A percentile compares a stretch with the other conserved stretches of the same genome.
These are phyloP conservation scores for Cartodere bifasciata DNA, from an alignment of 2,888 invertebrate genomes.

Conservation along the genomic window DNA sequence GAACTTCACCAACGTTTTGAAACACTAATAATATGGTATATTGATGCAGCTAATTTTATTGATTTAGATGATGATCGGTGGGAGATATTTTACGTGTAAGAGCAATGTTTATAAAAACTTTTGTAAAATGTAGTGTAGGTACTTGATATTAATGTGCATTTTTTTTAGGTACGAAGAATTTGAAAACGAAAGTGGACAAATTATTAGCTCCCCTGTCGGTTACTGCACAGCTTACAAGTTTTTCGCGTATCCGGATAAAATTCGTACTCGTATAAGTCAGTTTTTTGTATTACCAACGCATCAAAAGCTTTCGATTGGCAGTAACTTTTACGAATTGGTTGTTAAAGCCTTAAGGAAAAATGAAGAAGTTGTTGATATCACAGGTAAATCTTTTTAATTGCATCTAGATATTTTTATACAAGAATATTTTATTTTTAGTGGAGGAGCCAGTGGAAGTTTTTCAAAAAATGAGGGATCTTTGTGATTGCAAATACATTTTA, in stretches of 20 bases:
- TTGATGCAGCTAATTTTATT: conserved; percentile 92
- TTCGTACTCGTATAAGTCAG: conserved; percentile 85
- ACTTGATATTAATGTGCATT: background rate
- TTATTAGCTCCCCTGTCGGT: conserved; percentile 65
- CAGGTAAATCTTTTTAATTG: conserved; percentile 44
- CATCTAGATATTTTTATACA: background rate
- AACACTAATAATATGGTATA: conserved; percentile 87
- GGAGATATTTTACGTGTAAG: conserved; percentile 74
- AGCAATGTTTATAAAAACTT: conserved; percentile 13
- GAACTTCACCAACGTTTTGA: conserved; percentile 75
- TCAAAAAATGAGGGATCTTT: conserved; percentile 67
- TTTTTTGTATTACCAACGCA: conserved; percentile 87
- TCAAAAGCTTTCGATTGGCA: conserved; percentile 74
- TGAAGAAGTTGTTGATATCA: conserved; percentile 51
- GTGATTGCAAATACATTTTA: conserved; percentile 19
- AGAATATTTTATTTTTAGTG: conserved; percentile 40
- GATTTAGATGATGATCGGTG: conserved; percentile 87
- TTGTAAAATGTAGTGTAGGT: too few species aligned
- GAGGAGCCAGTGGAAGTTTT: conserved; percentile 93
- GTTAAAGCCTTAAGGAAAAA: conserved; percentile 28
- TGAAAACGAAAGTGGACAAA: conserved; percentile 39
- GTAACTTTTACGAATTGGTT: conserved; percentile 47
- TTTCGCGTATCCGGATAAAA: conserved; percentile 81
- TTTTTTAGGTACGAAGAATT: conserved; percentile 57
- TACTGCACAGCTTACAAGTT: conserved; percentile 90